phyloP scores from a whole-genome alignment of 1,140 invertebrate species.

The Monomorium pharaonis region DNA sequence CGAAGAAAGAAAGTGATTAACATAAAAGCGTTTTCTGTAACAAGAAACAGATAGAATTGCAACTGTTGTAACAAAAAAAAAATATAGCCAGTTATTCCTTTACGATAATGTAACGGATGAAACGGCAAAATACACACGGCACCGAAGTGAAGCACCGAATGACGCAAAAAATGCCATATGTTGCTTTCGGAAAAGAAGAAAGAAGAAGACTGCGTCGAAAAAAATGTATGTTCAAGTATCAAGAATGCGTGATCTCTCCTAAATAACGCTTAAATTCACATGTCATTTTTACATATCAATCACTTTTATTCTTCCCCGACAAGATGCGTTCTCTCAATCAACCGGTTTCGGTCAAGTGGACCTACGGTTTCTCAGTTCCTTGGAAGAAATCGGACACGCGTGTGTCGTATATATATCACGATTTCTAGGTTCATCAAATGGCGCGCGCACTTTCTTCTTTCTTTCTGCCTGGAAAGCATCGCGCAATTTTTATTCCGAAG shows the following conservation, averaged over 20 bases:
- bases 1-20: not conserved
- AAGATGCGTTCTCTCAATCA: not conserved
- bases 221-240: not conserved
- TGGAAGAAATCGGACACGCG: slow-evolving; percentile 33
- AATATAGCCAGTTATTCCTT: not conserved
- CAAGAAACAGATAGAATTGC: not conserved
- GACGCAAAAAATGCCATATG: not conserved
- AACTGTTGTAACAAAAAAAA: not conserved
- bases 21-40: not conserved
- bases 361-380: slow-evolving; percentile 31
- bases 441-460: slow-evolving; percentile 37
- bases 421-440: slow-evolving; percentile 66
- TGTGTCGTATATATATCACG: slow-evolving; percentile 33
- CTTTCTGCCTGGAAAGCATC: not conserved
- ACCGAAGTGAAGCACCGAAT: not conserved
- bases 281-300: not conserved
- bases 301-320: not conserved
- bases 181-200: not conserved
- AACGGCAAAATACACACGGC: not conserved
- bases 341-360: not conserved
- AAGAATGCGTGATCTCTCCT: not conserved
- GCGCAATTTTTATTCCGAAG: not conserved
- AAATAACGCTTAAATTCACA: not conserved
- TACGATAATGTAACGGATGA: not conserved
- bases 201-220: not conserved